Percentiles rank a stretch among this genome's conserved stretches.
Conservation (phyloP, 2,888 invertebrate species). For the Notodonta dromedarius region DNA sequence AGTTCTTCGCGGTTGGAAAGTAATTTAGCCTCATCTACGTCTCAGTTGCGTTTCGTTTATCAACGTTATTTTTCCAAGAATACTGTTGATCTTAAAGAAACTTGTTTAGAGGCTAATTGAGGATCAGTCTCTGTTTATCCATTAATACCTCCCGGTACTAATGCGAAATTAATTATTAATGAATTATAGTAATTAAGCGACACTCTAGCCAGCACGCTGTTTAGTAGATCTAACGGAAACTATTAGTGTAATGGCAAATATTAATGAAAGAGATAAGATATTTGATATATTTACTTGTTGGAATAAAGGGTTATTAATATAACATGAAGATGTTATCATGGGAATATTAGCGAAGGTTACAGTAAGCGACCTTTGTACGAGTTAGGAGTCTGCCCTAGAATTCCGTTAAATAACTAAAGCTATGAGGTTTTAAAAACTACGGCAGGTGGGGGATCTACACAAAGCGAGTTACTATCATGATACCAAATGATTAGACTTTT, state of each 20-base stretch:
- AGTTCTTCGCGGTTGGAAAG: not conserved
- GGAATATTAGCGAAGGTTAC: not conserved
- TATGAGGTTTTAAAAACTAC: too few relatives aligned
- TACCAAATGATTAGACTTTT: too few relatives aligned
- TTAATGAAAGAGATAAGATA: not conserved
- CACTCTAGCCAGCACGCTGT: not conserved
- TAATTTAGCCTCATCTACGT: not conserved
- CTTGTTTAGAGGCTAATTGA: too few relatives aligned
- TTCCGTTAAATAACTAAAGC: too few relatives aligned
- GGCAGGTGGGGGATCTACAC: too few relatives aligned
- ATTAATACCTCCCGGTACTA: not conserved
- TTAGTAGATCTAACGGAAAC: not conserved
- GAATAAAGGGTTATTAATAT: not conserved
- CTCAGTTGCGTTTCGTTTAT: not conserved
- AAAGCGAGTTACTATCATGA: too few relatives aligned
- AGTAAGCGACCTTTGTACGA: too few relatives aligned
- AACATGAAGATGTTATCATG: not conserved
- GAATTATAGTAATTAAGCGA: not conserved
- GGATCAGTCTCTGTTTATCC: not conserved
- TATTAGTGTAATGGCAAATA: not conserved
- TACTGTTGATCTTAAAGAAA: too few relatives aligned
- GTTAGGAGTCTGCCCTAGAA: too few relatives aligned
- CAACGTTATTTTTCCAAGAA: not conserved
- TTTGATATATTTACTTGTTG: not conserved
- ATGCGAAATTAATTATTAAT: not conserved